A percentile compares a stretch with the other conserved stretches of the same genome.
phyloP scores from a whole-genome alignment of 2,797 vertebrate genomes.

The Schizopygopsis pylzovi region DNA sequence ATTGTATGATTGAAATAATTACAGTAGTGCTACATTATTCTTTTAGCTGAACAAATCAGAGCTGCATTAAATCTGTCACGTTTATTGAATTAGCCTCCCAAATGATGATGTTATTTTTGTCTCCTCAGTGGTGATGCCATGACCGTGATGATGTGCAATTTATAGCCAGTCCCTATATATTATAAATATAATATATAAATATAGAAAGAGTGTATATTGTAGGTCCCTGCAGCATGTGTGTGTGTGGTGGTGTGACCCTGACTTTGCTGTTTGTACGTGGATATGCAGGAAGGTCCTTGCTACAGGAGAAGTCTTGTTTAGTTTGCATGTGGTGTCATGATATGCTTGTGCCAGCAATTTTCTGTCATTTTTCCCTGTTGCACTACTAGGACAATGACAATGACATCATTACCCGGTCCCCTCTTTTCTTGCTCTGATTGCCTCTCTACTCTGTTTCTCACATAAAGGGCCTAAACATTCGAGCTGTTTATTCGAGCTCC shows the following conservation, averaged over 20 bases:
- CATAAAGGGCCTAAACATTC: not conserved
- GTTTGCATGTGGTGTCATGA: slow-evolving; percentile 8
- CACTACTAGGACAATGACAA: slow-evolving; percentile 22
- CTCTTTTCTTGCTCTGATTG: not conserved
- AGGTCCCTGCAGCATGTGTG: not conserved
- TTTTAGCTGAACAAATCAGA: slow-evolving; percentile 8
- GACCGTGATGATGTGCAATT: not conserved
- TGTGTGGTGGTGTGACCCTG: not conserved
- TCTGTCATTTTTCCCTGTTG: slow-evolving; percentile 5
- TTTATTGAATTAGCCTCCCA: slow-evolving; percentile 1
- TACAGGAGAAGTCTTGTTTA: slow-evolving; percentile 27
- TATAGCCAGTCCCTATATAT: not conserved
- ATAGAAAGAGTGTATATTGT: not conserved
- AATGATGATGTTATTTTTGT: not conserved
- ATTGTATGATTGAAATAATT: not conserved
- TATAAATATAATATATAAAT: not conserved
- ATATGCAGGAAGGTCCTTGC: not conserved
- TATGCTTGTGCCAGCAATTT: slow-evolving; percentile 34
- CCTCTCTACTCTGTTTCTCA: not conserved
- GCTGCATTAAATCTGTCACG: not conserved
- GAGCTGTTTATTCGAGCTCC: not conserved
- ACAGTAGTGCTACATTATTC: not conserved
- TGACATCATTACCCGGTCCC: not conserved
- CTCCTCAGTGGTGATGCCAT: not conserved
- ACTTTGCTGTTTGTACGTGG: slow-evolving; percentile 4